A percentile compares a stretch with the other conserved stretches of the same genome.
Evolutionary conservation across 2,113 vertebrate genomes (phyloP).

Genomic region (Prunella himalayana): DNA sequence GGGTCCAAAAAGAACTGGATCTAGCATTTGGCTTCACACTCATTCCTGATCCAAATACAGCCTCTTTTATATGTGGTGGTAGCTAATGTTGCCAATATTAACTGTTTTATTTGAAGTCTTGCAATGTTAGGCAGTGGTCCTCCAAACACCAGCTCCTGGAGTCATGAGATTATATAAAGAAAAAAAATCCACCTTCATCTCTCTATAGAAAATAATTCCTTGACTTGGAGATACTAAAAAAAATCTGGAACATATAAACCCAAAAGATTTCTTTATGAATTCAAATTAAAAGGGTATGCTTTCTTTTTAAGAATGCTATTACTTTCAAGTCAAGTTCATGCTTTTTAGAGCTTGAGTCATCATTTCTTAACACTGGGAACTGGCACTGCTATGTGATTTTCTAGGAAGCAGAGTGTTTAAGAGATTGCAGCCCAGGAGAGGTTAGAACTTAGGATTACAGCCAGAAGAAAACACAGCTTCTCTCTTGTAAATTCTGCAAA

Average conservation of each 20-base stretch:
- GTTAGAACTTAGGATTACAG: neutral
- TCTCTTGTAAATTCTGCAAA: neutral
- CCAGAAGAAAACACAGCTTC: slow-evolving; percentile 13
- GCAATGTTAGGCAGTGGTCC: neutral
- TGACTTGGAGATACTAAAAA: neutral
- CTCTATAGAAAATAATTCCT: neutral
- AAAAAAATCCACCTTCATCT: neutral
- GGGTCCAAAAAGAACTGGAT: neutral
- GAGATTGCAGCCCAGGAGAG: neutral
- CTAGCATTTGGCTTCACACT: neutral
- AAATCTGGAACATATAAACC: neutral
- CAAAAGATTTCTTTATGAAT: neutral
- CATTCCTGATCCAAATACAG: neutral
- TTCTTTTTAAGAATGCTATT: neutral
- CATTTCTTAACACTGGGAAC: neutral
- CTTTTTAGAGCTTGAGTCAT: neutral
- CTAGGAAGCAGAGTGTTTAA: neutral
- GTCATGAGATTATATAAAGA: neutral
- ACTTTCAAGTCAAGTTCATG: neutral
- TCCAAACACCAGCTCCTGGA: neutral
- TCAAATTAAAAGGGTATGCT: neutral
- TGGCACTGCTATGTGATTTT: neutral
- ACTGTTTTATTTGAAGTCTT: neutral
- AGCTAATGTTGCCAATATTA: neutral
- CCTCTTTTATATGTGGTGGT: neutral